phyloP scores from a whole-genome alignment of 2,888 invertebrate species.

The Sacculina carcini region DNA sequence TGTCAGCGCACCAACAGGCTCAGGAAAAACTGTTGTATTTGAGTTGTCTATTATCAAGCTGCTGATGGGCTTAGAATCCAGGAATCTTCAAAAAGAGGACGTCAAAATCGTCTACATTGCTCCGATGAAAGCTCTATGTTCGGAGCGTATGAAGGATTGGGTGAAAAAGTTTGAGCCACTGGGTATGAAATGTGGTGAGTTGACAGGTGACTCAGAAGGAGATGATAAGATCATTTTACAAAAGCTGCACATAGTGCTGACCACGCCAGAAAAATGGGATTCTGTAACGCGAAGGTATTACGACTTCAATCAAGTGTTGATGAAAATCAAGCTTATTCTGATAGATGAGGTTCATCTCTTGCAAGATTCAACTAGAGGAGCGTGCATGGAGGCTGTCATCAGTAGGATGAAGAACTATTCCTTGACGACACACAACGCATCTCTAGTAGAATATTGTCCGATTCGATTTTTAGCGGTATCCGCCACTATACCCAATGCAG shows the following conservation, averaged over 20 bases:
- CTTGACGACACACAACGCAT: slow-evolving; percentile 15
- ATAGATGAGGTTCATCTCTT: slow-evolving; percentile 51
- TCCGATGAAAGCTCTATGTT: slow-evolving; percentile 49
- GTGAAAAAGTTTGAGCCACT: slow-evolving; percentile 33
- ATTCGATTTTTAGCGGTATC: slow-evolving; percentile 47
- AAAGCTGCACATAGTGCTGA: slow-evolving; percentile 31
- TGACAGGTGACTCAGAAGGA: slow-evolving; percentile 47
- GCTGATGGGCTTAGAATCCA: slow-evolving; percentile 28
- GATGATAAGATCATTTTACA: slow-evolving; percentile 26
- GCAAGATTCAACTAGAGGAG: slow-evolving; percentile 40
- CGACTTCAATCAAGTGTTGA: slow-evolving; percentile 34
- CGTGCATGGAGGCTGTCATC: slow-evolving; percentile 49
- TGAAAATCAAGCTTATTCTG: slow-evolving; percentile 35
- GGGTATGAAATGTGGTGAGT: slow-evolving; percentile 35
- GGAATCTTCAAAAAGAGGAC: slow-evolving; percentile 21
- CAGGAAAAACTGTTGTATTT: slow-evolving; percentile 57
- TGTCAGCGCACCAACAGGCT: slow-evolving; percentile 52
- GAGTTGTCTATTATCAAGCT: slow-evolving; percentile 46
- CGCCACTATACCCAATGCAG: slow-evolving; percentile 48
- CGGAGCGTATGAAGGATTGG: slow-evolving; percentile 45
- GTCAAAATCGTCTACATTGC: slow-evolving; percentile 45
- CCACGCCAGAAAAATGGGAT: slow-evolving; percentile 68
- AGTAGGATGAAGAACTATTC: slow-evolving; percentile 52
- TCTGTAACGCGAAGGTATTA: slow-evolving; percentile 45
- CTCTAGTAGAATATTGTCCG: neutral